Base-by-base conservation (phyloP, 2,113 vertebrate species). In the Tachycineta bicolor region DNA sequence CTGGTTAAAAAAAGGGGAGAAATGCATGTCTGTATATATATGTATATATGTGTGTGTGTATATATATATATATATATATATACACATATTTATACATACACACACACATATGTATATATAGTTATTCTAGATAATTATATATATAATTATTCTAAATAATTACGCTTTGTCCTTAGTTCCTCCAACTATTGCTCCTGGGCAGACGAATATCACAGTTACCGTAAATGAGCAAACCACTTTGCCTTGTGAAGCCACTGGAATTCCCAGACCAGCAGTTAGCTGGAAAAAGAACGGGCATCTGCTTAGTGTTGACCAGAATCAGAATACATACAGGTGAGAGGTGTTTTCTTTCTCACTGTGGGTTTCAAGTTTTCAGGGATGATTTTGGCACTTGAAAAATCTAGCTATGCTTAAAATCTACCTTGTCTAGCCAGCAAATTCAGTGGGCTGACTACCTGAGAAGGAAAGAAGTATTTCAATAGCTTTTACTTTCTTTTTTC, bases 191-290 rank as follows among this genome's bases (percentile, higher is more conserved):
- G 96, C 98, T 75, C 94, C 94, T 44, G 98, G 98, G 44, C 97
- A 96, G 64, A 97, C 91, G 10, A 98, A 99, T 60, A 95, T 99
- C 92, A 99, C 99, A 2, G 98, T 99, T 63, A 98, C 97, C 3
- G 98, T 99, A n/a, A 99, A 99, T 55, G 96, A 99, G 83, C 99
- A 99, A 97, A 99, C 98, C 58, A 99, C 98, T 21, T 95, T 99
- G 94, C 98, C 98, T 41, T 99, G 99, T 76, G 99, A 99, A 95
- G 98, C 98, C 67, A 97, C 98, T 5, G 99, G 99, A 59, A 99
- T 99, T 74, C 99, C 99, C 64, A 99, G 98, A 92, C 99, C 99
- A 71, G 93, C 95, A 12, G 47, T 99, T 93, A 97, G 43, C 62
- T 99, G 99, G 99, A 99, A 93, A 5, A 99, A 98, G 97, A 98